Percentiles rank a stretch among this genome's conserved stretches.
Conservation (phyloP, 2,797 vertebrate genomes). For the Sebastes flavidus region DNA sequence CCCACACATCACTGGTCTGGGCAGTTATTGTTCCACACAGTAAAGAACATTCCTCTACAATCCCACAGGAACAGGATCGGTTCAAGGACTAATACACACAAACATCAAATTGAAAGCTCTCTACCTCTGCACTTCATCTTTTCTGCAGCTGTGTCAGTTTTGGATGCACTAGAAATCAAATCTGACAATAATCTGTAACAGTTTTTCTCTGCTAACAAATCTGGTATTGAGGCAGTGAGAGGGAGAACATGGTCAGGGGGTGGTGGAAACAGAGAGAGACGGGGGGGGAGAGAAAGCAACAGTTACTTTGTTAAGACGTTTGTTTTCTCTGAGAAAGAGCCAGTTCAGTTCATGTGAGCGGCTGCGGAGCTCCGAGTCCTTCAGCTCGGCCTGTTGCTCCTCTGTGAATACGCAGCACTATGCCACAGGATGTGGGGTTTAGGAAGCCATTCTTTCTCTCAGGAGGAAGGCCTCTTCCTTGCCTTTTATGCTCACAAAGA, state of each 20-base stretch:
- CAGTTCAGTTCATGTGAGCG: conserved; percentile 44
- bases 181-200: not conserved
- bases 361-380: conserved; percentile 11
- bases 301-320: conserved; percentile 28
- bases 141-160: not conserved
- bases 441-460: conserved; percentile 73
- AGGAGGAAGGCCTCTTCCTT: conserved; percentile 75
- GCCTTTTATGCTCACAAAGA: conserved; percentile 83
- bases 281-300: not conserved
- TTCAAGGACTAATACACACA: conserved; percentile 18
- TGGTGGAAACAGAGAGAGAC: not conserved
- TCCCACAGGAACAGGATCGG: conserved; percentile 27
- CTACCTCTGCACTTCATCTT: not conserved
- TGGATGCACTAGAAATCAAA: not conserved
- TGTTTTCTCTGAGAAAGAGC: conserved; percentile 49
- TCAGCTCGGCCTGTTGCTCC: conserved; percentile 37
- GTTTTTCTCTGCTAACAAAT: conserved; percentile 3
- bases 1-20: conserved; percentile 41
- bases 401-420: conserved; percentile 52
- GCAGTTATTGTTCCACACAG: conserved; percentile 49
- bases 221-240: conserved; percentile 7
- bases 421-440: conserved; percentile 68
- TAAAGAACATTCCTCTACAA: conserved; percentile 48
- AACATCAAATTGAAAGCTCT: conserved; percentile 2
- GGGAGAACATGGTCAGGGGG: not conserved